phyloP scores from a whole-genome alignment of 2,797 vertebrate species.

The Alauda arvensis region DNA sequence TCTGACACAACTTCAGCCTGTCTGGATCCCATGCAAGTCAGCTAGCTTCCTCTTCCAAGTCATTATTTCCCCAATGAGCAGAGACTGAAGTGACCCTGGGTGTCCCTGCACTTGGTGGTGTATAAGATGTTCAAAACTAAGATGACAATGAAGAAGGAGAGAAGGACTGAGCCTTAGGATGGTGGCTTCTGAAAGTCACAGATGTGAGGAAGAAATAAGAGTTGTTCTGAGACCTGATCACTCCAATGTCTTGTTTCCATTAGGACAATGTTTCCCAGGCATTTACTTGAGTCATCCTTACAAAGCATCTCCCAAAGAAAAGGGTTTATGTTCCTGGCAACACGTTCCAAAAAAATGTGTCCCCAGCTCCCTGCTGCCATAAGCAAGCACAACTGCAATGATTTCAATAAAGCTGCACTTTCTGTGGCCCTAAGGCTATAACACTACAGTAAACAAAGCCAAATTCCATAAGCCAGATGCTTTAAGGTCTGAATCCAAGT shows the following conservation, averaged over 20 bases:
- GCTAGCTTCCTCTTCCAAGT: background rate
- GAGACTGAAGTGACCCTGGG: background rate
- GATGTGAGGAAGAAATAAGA: background rate
- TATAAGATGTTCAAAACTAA: background rate
- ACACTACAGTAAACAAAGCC: conserved; percentile 30
- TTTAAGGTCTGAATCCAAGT: conserved; percentile 12
- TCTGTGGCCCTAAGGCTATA: conserved; percentile 44
- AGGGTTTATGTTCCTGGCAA: conserved; percentile 27
- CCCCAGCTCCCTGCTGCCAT: conserved; percentile 30
- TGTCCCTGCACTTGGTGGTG: background rate
- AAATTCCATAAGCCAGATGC: conserved; percentile 33
- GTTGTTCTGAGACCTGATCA: background rate
- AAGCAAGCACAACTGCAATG: conserved; percentile 29
- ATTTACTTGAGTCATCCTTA: conserved; percentile 6
- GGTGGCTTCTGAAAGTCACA: background rate
- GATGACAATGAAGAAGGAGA: background rate
- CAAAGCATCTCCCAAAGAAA: conserved; percentile 38
- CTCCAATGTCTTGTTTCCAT: background rate
- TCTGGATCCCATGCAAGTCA: background rate
- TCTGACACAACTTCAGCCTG: background rate
- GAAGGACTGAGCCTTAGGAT: background rate
- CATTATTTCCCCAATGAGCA: background rate
- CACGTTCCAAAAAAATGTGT: background rate
- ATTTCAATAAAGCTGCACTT: conserved; percentile 45
- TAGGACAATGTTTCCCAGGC: background rate